Conservation (phyloP, 2,797 vertebrate species). For the Cichlasoma orientale region DNA sequence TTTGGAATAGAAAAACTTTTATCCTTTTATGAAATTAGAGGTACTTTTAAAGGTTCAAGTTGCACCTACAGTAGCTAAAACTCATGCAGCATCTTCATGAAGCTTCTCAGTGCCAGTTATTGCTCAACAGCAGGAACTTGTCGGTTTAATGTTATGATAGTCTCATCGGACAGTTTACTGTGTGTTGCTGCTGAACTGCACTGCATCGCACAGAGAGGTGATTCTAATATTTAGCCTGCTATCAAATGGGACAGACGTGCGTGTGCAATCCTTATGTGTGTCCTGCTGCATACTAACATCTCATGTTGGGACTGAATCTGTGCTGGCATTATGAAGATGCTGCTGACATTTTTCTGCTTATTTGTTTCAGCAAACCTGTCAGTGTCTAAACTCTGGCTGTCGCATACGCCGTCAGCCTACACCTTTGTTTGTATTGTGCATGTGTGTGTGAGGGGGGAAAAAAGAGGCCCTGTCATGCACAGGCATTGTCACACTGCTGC, state of each 20-base stretch:
- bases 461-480: not conserved
- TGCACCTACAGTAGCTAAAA: no score
- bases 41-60: no score
- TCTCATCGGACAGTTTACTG: not conserved
- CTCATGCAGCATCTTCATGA: no score
- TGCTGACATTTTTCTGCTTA: conserved; percentile 15
- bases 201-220: not conserved
- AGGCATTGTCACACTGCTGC: conserved; percentile 15
- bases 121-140: no score
- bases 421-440: not conserved
- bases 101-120: no score
- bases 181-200: not conserved
- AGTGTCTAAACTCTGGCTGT: not conserved
- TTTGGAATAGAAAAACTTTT: no score
- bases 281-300: not conserved
- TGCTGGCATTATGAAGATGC: conserved; percentile 1
- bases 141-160: no score
- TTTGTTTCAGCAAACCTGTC: conserved; percentile 24
- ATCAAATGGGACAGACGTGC: not conserved
- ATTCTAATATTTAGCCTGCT: not conserved
- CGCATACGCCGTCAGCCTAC: not conserved
- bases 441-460: not conserved
- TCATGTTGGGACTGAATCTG: not conserved
- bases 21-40: no score
- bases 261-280: not conserved